Conservation (phyloP, 2,888 invertebrate genomes). For the Eupithecia vulgata region DNA sequence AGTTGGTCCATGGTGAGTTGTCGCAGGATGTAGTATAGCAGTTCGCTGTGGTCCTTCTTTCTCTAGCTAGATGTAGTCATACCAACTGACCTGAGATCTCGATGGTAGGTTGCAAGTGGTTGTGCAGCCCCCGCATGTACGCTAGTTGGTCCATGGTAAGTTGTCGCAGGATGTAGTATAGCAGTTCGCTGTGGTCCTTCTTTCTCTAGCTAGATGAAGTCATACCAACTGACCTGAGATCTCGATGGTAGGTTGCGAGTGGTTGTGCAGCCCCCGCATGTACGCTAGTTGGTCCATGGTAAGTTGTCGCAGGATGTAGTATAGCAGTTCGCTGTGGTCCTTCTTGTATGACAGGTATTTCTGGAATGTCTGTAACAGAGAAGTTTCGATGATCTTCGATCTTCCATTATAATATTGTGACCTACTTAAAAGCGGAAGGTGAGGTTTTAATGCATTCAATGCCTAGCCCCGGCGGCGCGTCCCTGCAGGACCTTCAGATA, state of each 20-base stretch:
- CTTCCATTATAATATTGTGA: too few relatives aligned
- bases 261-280: constrained; percentile 88
- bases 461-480: too few relatives aligned
- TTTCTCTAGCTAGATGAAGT: constrained; percentile 71
- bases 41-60: constrained; percentile 98
- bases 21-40: constrained; percentile 96
- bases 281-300: constrained; percentile 95
- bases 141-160: constrained; percentile 95
- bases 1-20: constrained; percentile 96
- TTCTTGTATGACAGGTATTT: constrained; percentile 96
- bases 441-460: too few relatives aligned
- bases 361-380: constrained; percentile 90
- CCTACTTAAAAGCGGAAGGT: too few relatives aligned
- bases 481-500: too few relatives aligned
- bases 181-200: constrained; percentile 97
- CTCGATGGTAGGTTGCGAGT: constrained; percentile 89
- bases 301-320: constrained; percentile 97
- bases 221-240: constrained; percentile 74
- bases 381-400: constrained; percentile 53
- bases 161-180: constrained; percentile 97
- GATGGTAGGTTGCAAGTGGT: constrained; percentile 87
- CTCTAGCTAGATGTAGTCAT: too few relatives aligned
- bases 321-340: constrained; percentile 97
- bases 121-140: constrained; percentile 89
- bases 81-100: constrained; percentile 70